Evolutionary conservation across 1,140 invertebrate species (phyloP).

Genomic region (Drosophila kepulauana): DNA sequence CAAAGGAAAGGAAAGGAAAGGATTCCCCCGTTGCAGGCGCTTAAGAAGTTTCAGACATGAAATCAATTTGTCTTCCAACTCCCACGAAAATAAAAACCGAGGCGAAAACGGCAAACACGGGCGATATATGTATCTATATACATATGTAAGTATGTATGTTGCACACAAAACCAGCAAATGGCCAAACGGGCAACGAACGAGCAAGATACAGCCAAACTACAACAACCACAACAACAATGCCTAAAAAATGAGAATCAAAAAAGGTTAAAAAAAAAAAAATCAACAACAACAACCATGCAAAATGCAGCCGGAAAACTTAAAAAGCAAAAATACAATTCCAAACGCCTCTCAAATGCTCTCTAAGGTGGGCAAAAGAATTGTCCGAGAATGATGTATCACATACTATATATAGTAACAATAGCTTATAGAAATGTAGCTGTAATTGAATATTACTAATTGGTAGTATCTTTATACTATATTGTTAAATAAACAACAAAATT

Average conservation of each 20-base stretch:
- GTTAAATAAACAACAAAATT: too few relatives aligned
- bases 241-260: constrained; percentile 4
- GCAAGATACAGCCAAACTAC: constrained; percentile 32
- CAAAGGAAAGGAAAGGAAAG: constrained; percentile 45
- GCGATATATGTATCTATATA: neutral
- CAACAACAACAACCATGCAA: neutral
- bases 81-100: constrained; percentile 78
- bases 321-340: constrained; percentile 3
- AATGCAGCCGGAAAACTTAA: constrained; percentile 7
- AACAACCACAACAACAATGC: constrained; percentile 32
- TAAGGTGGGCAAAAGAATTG: too few relatives aligned
- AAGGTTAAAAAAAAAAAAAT: neutral
- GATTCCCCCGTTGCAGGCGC: constrained; percentile 73
- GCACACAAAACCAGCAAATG: neutral
- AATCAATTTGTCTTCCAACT: constrained; percentile 83
- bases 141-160: neutral
- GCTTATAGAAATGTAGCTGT: too few relatives aligned
- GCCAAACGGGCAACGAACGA: constrained; percentile 20
- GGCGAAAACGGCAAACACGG: constrained; percentile 39
- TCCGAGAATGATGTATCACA: neutral
- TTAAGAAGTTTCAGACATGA: constrained; percentile 84
- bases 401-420: too few relatives aligned
- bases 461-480: too few relatives aligned
- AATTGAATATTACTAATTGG: too few relatives aligned
- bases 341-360: constrained; percentile 11